Base-by-base conservation (phyloP, 2,113 vertebrate species). In the Dasyornis broadbenti region DNA sequence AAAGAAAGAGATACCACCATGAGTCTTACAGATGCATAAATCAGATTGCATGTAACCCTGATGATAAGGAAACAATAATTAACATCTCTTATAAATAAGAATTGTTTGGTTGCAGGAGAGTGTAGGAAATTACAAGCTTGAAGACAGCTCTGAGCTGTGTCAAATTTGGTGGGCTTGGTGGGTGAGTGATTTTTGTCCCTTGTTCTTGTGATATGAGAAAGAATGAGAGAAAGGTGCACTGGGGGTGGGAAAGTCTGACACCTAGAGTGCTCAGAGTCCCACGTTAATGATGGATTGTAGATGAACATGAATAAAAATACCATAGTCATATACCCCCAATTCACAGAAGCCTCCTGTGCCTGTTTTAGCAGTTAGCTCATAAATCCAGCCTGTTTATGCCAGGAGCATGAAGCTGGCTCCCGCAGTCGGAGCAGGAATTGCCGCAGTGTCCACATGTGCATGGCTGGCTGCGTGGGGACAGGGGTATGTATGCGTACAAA, bases 41-140 rank as follows among this genome's bases (percentile, higher is more conserved):
- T 70, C 77, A 59, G 52, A 65, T 77, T 90, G 56, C 42, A 13
- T 60, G 56, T 73, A 86, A 73, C 60, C 66, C 65, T 56, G 44
- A 71, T 81, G 39, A 21, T 91, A 95, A 93, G 87, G 60, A 96
- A 96, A 95, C 22, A 85, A 17, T 94, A 95, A 96, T 94, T 97
- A 90, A 75, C 5, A 2, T 77, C 54, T 90, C 27, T 94, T 96
- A 45, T 79, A 84, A 79, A 68, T 90, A 78, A 82, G 65, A 91
- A 49, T 59, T 56, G 45, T 42, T 66, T 82, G 10, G 59, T 90
- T 91, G 50, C 47, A 64, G 88, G 45, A 64, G 31, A 53, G n/a
- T 49, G 56, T 28, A 57, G 68, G 52, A 94, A 94, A 86, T 95
- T 65, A 64, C 22, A 81, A 77, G 39, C 31, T 49, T 91, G 59